Conservation (phyloP, 2,888 invertebrate genomes). For the Cloeon dipterum region DNA sequence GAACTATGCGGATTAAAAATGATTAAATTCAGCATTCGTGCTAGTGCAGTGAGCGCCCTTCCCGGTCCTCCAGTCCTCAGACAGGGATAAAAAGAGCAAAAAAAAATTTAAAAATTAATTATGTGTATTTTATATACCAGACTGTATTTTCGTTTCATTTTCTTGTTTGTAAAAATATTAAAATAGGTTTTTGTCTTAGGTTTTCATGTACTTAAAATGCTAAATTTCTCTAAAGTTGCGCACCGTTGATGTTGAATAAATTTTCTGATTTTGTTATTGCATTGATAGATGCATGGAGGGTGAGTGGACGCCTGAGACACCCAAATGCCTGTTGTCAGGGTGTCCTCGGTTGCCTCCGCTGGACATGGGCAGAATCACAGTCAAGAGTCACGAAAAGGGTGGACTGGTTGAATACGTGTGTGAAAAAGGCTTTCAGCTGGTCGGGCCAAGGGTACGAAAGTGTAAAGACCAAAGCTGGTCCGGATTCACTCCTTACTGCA, state of each 20-base stretch:
- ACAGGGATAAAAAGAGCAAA: too few relatives aligned
- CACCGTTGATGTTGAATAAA: too few relatives aligned
- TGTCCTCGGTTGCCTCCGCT: not conserved
- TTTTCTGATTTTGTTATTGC: too few relatives aligned
- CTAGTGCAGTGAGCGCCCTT: too few relatives aligned
- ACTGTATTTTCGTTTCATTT: too few relatives aligned
- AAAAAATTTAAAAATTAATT: too few relatives aligned
- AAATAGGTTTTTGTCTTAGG: too few relatives aligned
- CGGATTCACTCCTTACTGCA: conserved; percentile 4
- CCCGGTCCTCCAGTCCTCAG: too few relatives aligned
- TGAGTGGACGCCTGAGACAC: not conserved
- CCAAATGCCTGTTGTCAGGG: not conserved
- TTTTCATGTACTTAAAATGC: not conserved
- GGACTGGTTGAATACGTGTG: conserved; percentile 22
- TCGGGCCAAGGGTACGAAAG: conserved; percentile 13
- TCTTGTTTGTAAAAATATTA: not conserved
- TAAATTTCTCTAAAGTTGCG: too few relatives aligned
- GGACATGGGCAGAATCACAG: not conserved
- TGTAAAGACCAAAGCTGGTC: conserved; percentile 7
- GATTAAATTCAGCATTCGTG: too few relatives aligned
- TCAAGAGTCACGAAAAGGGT: conserved; percentile 1
- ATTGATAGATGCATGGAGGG: not conserved
- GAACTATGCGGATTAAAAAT: too few relatives aligned
- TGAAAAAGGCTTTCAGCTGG: conserved; percentile 18
- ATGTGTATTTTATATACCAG: too few relatives aligned